Evolutionary conservation across 2,113 vertebrate genomes (phyloP).

Genomic region (Lophochroa leadbeateri): DNA sequence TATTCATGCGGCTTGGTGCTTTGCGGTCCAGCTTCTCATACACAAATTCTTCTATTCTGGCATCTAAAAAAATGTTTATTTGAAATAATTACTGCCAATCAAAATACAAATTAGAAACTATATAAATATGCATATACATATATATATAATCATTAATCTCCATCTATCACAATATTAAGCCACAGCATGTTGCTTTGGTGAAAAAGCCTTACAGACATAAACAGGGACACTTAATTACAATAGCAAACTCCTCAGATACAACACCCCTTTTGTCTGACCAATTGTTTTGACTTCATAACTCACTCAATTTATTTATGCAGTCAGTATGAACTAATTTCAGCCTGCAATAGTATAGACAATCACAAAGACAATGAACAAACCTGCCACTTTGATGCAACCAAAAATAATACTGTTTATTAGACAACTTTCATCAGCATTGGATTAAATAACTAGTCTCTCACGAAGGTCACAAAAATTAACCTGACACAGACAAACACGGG

Average conservation of each 20-base stretch:
- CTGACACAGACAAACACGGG: neutral
- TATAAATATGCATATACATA: neutral
- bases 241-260: neutral
- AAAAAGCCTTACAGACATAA: neutral
- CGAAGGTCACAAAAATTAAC: neutral
- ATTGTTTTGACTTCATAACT: neutral
- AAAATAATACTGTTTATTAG: neutral
- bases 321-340: neutral
- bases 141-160: neutral
- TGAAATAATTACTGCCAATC: neutral
- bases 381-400: neutral
- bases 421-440: neutral
- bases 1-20: conserved; percentile 91
- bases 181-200: neutral
- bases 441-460: neutral
- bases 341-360: neutral
- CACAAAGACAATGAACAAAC: neutral
- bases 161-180: neutral
- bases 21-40: conserved; percentile 99
- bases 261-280: neutral
- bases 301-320: neutral
- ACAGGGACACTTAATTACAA: neutral
- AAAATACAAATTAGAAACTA: neutral
- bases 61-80: conserved; percentile 77
- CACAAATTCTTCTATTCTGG: conserved; percentile 96